These are phyloP conservation scores for Hirtodrosophila alboralis DNA, from an alignment of 2,888 invertebrate species.

Conservation along the genomic window DNA sequence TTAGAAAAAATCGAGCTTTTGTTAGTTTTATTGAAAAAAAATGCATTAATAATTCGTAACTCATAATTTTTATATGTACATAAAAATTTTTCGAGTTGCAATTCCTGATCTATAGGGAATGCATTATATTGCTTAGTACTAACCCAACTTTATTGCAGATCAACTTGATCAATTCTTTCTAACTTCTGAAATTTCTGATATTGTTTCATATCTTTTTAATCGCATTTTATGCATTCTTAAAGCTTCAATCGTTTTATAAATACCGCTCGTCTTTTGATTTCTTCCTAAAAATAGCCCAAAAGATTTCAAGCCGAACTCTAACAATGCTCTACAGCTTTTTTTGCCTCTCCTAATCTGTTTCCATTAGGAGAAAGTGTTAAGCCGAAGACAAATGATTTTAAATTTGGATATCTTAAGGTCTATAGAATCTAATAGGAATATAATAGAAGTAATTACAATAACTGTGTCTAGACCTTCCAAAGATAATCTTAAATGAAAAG, in stretches of 20 bases:
- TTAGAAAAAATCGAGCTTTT: too few relatives aligned
- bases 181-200: slow-evolving; percentile 34
- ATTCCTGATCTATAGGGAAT: too few relatives aligned
- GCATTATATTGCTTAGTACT: too few relatives aligned
- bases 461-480: too few relatives aligned
- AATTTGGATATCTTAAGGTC: slow-evolving; percentile 14
- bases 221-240: slow-evolving; percentile 19
- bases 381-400: slow-evolving; percentile 49
- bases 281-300: slow-evolving; percentile 16
- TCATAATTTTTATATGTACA: too few relatives aligned
- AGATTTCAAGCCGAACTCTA: slow-evolving; percentile 2
- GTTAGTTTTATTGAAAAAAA: too few relatives aligned
- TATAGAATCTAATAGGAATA: background rate
- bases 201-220: background rate
- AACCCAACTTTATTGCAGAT: too few relatives aligned
- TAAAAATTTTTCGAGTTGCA: too few relatives aligned
- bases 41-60: too few relatives aligned
- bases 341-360: slow-evolving; percentile 18
- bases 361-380: slow-evolving; percentile 70
- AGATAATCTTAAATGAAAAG: too few relatives aligned
- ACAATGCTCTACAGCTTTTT: slow-evolving; percentile 15
- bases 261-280: slow-evolving; percentile 27
- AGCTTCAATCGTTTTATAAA: slow-evolving; percentile 10
- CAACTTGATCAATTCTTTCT: too few relatives aligned
- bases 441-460: background rate